Evolutionary conservation across 2,113 vertebrate species (phyloP).

Genomic region (Rhegmatorhina hoffmannsi): DNA sequence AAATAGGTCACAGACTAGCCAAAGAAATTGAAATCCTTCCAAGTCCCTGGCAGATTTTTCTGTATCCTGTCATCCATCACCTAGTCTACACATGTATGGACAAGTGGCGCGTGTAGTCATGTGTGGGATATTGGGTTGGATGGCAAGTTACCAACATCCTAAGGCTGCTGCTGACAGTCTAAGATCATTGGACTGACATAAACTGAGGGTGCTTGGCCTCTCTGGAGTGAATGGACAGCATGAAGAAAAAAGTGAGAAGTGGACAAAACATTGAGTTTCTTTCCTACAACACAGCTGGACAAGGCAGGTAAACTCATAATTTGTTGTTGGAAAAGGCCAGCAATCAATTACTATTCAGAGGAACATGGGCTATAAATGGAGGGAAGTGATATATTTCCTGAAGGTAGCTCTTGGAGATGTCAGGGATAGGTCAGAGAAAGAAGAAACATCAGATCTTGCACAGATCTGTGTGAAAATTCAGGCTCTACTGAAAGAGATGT

Average conservation of each 20-base stretch:
- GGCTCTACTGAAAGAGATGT: neutral
- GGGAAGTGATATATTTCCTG: neutral
- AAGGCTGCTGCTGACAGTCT: neutral
- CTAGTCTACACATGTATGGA: neutral
- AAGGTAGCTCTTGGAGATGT: neutral
- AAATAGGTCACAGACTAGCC: constrained; percentile 38
- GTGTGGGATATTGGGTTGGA: neutral
- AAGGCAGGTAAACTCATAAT: neutral
- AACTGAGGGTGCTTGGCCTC: neutral
- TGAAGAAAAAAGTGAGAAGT: neutral
- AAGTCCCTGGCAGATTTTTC: constrained; percentile 26
- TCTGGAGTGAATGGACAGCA: neutral
- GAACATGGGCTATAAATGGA: neutral
- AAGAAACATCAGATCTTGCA: neutral
- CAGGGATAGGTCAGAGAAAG: neutral
- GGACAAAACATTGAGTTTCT: neutral
- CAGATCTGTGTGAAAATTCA: neutral
- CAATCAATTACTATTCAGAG: neutral
- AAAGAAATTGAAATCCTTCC: constrained; percentile 47
- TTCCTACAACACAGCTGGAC: neutral
- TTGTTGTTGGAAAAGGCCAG: neutral
- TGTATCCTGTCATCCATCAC: neutral
- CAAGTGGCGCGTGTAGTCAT: neutral
- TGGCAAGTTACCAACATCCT: neutral
- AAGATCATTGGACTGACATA: neutral